Evolutionary conservation across 2,113 vertebrate species (phyloP).

Genomic region (Clarias magur): DNA sequence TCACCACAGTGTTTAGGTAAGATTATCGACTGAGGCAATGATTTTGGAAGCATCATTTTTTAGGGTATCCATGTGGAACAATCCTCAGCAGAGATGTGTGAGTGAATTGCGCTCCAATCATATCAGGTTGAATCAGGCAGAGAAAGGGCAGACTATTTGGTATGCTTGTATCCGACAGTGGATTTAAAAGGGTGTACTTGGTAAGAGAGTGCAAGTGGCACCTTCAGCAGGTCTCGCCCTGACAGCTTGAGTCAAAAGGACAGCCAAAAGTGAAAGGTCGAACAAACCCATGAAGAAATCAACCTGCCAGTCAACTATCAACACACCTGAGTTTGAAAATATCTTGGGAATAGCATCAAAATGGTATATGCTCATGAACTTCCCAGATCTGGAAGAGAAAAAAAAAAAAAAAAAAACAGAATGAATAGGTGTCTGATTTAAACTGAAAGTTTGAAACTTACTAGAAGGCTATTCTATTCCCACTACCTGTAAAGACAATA

Average conservation of each 20-base stretch:
- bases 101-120: neutral
- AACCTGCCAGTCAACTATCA: neutral
- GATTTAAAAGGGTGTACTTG: neutral
- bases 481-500: too few relatives aligned
- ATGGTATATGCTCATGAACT: neutral
- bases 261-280: too few relatives aligned
- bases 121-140: neutral
- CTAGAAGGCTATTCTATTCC: neutral
- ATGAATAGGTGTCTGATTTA: neutral
- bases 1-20: neutral
- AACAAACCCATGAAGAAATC: neutral
- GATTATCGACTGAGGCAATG: neutral
- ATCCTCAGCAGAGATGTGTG: neutral
- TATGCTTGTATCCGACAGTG: neutral
- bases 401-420: neutral
- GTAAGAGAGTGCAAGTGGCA: neutral
- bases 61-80: neutral
- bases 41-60: neutral
- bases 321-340: neutral
- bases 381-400: neutral
- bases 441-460: neutral
- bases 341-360: neutral
- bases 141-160: neutral
- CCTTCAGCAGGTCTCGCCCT: neutral
- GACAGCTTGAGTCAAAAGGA: neutral